A percentile compares a stretch with the other conserved stretches of the same genome.
These are phyloP conservation scores for Henricia sp. DNA, from an alignment of 53 echinoderm and acorn worm genomes.

Conservation along the genomic window DNA sequence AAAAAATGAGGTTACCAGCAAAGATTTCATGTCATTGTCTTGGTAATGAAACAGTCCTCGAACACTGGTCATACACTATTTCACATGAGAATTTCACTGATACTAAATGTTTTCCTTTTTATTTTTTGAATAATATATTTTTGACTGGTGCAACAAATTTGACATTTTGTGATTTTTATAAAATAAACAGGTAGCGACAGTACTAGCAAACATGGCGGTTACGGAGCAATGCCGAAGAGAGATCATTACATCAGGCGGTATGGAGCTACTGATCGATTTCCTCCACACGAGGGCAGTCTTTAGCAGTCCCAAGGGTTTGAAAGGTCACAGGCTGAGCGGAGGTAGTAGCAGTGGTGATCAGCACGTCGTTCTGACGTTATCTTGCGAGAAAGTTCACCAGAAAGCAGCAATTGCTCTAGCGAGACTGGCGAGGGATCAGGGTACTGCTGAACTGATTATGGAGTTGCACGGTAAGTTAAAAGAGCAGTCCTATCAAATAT, in stretches of 20 bases:
- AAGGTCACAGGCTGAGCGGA: background rate
- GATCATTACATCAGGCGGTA: conserved; percentile 64
- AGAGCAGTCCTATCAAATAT: background rate
- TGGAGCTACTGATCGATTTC: conserved; percentile 61
- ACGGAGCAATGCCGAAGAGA: conserved; percentile 73
- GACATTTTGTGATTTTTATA: background rate
- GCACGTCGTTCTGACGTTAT: conserved; percentile 7
- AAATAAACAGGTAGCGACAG: conserved; percentile 71
- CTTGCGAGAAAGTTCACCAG: conserved; percentile 87
- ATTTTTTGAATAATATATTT: no score
- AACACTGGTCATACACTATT: no score
- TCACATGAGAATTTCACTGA: background rate
- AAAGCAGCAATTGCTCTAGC: conserved; percentile 89
- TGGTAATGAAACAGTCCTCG: no score
- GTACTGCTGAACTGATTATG: conserved; percentile 66
- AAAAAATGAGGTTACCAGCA: no score
- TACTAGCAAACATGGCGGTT: conserved; percentile 81
- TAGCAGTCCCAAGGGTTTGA: conserved; percentile 6
- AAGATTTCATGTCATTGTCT: no score
- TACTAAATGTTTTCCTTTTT: no score
- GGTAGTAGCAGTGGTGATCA: conserved; percentile 26
- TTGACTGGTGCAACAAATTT: background rate
- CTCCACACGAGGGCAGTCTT: conserved; percentile 56
- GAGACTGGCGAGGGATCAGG: conserved; percentile 75
- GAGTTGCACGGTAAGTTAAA: conserved; percentile 73